Evolutionary conservation across 2,797 vertebrate species (phyloP).

Genomic region (Tadarida brasiliensis): DNA sequence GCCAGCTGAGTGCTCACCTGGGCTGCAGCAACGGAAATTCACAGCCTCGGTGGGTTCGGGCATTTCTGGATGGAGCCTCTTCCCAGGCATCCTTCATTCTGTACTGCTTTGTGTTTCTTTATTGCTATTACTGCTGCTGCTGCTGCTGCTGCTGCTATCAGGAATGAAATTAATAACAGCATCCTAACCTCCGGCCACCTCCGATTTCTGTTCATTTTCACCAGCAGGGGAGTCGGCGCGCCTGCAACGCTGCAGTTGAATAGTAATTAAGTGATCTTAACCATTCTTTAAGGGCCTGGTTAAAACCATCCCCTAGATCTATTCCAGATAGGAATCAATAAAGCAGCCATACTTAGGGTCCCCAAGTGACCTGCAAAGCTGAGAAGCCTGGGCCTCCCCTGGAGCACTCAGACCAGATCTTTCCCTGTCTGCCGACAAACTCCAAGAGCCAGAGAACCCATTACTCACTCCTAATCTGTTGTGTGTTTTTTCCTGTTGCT

Average conservation of each 20-base stretch:
- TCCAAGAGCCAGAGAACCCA: not conserved
- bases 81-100: not conserved
- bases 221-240: not conserved
- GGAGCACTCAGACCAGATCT: not conserved
- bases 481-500: not conserved
- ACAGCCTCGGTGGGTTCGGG: not conserved
- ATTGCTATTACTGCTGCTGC: not conserved
- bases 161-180: conserved; percentile 9
- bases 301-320: conserved; percentile 44
- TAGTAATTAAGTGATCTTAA: conserved; percentile 54
- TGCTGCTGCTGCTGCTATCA: not conserved
- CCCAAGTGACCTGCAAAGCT: not conserved
- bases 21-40: not conserved
- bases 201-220: not conserved
- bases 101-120: not conserved
- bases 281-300: not conserved
- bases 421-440: not conserved
- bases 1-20: not conserved
- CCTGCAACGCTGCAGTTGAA: not conserved
- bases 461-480: not conserved
- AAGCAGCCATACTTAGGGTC: not conserved
- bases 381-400: not conserved
- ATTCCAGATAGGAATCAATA: conserved; percentile 24
- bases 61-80: not conserved
- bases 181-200: not conserved